Evolutionary conservation across 1,140 invertebrate genomes (phyloP), one percentile per base, ranked within the genome.

Genomic region (Anthonomus grandis): DNA sequence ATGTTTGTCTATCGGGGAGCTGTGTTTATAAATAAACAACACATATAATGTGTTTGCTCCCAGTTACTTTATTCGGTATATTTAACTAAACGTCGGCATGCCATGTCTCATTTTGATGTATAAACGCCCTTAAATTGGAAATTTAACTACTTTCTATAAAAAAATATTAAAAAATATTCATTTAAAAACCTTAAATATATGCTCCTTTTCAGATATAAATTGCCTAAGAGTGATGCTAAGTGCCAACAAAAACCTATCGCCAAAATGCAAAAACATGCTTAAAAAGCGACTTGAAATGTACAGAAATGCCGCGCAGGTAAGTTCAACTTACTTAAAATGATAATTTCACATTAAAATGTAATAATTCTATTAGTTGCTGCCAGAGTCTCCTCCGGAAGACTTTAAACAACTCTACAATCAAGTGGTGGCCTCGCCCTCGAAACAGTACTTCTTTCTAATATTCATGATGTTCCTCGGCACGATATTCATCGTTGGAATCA

Each of bases 281-380:
- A 79, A 81, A 47, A 85, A 84, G 54, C 80, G 93, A 64, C 84
- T 92, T 64, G 86, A 93, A 76, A 92, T 95, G 89, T 95, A 92
- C 72, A 86, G 82, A 76, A 89, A 88, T 78, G 90, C 91, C 18
- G 87, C 85, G 24, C 83, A 87, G 77, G 88, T 91, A 77, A 42
- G 21, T 56, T 51, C 3, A 24, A 23, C 44, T 53, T 22, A n/a
- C n/a, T n/a, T n/a, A n/a, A 51, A 49, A 19, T 34, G 64, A 59
- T 53, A 44, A 47, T 47, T 27, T 4, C 6, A 5, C 10, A 4
- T n/a, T n/a, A n/a, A n/a, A n/a, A n/a, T n/a, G n/a, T n/a, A n/a
- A n/a, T n/a, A 36, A 2, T 44, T 34, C 19, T 46, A 37, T 55
- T 34, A 59, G 57, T 37, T 59, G 2, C 10, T 42, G 3, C 55